phyloP scores from a whole-genome alignment of 2,797 vertebrate species.

The Aldrovandia affinis region DNA sequence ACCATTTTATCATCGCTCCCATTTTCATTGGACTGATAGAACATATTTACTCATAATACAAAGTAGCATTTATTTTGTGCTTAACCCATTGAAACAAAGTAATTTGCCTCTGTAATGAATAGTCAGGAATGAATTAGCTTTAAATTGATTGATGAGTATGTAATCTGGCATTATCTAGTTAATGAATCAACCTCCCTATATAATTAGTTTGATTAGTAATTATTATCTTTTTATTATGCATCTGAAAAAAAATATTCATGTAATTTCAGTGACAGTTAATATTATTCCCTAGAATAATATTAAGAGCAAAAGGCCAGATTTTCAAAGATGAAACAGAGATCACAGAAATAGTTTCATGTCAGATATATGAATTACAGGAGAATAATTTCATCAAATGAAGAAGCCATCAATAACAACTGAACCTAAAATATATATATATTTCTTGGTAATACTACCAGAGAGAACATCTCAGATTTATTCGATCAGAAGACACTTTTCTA shows the following conservation, averaged over 20 bases:
- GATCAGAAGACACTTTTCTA: background rate
- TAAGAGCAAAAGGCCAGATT: background rate
- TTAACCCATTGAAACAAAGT: background rate
- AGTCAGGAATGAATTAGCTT: background rate
- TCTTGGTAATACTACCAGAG: background rate
- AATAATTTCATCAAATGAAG: background rate
- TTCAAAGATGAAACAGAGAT: background rate
- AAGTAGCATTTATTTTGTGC: background rate
- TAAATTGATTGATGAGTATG: background rate
- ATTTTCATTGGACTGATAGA: background rate
- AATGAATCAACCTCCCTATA: constrained; percentile 1
- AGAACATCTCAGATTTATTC: background rate
- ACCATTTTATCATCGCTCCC: background rate
- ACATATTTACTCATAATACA: background rate
- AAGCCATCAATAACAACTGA: background rate
- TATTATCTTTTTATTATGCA: background rate
- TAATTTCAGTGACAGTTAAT: background rate
- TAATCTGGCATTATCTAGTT: background rate
- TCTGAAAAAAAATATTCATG: too few species aligned
- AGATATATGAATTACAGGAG: background rate
- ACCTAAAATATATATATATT: too few species aligned
- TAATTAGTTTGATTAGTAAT: background rate
- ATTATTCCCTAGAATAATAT: background rate
- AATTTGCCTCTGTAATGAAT: background rate
- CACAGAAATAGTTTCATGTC: constrained; percentile 1